Conservation (phyloP, 2,113 vertebrate genomes). For the Aix galericulata region DNA sequence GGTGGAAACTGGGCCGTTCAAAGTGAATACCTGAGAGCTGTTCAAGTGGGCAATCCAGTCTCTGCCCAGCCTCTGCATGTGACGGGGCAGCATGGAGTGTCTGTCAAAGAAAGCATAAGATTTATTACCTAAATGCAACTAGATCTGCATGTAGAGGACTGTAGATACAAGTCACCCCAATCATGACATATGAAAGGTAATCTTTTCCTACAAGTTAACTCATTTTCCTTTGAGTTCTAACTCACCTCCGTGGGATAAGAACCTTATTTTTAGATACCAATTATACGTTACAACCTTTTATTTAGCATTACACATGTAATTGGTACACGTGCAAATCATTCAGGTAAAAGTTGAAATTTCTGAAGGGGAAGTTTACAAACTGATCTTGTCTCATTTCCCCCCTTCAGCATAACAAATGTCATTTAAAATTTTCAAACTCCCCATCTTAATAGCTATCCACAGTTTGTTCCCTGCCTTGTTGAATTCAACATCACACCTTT, state of each 20-base stretch:
- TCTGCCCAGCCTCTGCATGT: constrained; percentile 80
- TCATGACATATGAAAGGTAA: not conserved
- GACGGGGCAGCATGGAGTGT: constrained; percentile 83
- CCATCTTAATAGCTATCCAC: not conserved
- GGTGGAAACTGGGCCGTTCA: constrained; percentile 65
- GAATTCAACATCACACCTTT: not conserved
- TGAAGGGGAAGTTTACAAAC: not conserved
- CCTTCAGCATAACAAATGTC: not conserved
- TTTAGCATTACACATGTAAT: not conserved
- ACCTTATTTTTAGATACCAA: not conserved
- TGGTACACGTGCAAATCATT: no score
- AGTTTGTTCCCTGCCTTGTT: not conserved
- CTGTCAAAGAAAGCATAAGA: constrained; percentile 65
- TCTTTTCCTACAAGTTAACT: not conserved
- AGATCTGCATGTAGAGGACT: not conserved
- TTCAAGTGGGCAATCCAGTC: constrained; percentile 72
- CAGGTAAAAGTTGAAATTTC: no score
- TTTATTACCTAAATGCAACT: not conserved
- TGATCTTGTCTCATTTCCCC: fast-evolving
- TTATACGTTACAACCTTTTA: not conserved
- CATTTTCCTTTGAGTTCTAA: not conserved
- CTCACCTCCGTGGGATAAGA: not conserved
- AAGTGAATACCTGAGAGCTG: constrained; percentile 55
- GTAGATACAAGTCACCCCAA: not conserved
- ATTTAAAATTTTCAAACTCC: not conserved